phyloP scores from a whole-genome alignment of 2,797 vertebrate species.

The Rhinella marina region DNA sequence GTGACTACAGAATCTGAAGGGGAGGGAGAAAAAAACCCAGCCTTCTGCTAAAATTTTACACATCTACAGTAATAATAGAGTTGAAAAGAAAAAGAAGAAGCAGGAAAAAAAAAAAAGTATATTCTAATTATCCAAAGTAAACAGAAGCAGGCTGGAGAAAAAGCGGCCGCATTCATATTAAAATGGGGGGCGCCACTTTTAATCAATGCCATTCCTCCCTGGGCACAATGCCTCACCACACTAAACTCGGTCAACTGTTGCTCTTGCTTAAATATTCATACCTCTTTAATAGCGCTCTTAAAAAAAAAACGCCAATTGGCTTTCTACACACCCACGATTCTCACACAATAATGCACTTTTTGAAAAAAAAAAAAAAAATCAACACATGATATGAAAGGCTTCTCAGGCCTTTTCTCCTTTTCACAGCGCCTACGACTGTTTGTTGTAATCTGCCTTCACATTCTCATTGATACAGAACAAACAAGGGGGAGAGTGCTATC shows the following conservation, averaged over 20 bases:
- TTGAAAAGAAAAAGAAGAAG: constrained; percentile 77
- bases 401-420: constrained; percentile 85
- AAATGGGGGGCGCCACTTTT: constrained; percentile 80
- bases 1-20: constrained; percentile 68
- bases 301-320: constrained; percentile 84
- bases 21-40: neutral
- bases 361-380: constrained; percentile 71
- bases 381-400: constrained; percentile 86
- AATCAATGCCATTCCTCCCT: constrained; percentile 83
- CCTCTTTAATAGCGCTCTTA: constrained; percentile 83
- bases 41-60: constrained; percentile 70
- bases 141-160: constrained; percentile 79
- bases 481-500: constrained; percentile 84
- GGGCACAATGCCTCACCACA: constrained; percentile 83
- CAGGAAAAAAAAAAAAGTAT: constrained; percentile 79
- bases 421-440: constrained; percentile 83
- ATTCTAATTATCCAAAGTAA: constrained; percentile 85
- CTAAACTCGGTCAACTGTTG: constrained; percentile 86
- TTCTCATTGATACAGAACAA: constrained; percentile 88
- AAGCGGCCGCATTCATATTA: constrained; percentile 81
- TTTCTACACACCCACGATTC: constrained; percentile 82
- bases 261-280: constrained; percentile 84
- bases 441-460: constrained; percentile 88
- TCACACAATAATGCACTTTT: constrained; percentile 83
- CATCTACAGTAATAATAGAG: constrained; percentile 79